phyloP scores from a whole-genome alignment of 2,113 vertebrate genomes.

The Pedionomus torquatus region DNA sequence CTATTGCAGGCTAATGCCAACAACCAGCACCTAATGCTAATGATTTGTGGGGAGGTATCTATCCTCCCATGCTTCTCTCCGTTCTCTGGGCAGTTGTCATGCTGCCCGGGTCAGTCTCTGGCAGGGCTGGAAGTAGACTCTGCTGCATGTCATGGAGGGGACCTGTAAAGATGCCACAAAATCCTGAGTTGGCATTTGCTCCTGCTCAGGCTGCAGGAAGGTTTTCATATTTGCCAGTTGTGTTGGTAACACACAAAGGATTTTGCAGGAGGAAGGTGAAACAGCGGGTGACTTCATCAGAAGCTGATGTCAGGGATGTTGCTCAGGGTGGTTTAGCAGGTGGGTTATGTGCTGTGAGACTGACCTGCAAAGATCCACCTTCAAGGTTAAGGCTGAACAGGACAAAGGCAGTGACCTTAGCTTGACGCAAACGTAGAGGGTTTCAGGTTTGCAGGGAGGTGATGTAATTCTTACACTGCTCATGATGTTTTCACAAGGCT shows the following conservation, averaged over 20 bases:
- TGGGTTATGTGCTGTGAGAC: not conserved
- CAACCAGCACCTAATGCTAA: not conserved
- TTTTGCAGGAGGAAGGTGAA: not conserved
- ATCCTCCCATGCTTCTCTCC: not conserved
- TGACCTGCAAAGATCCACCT: not conserved
- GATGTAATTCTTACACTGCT: not conserved
- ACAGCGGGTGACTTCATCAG: not conserved
- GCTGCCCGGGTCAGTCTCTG: not conserved
- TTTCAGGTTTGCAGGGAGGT: not conserved
- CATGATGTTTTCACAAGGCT: slow-evolving; percentile 10
- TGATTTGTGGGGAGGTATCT: not conserved
- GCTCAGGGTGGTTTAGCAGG: not conserved
- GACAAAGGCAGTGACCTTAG: not conserved
- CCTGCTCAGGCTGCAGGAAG: not conserved
- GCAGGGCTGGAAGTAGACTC: not conserved
- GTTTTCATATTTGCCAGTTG: not conserved
- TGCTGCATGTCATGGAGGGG: not conserved
- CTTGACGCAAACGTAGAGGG: not conserved
- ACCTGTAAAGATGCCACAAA: rapidly evolving
- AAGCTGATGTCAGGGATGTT: not conserved
- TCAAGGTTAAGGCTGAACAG: not conserved
- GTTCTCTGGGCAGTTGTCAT: not conserved
- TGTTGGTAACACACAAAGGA: rapidly evolving
- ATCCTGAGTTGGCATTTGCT: not conserved
- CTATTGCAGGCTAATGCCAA: not conserved